Evolutionary conservation across 2,113 vertebrate genomes (phyloP), one percentile per base, ranked within the genome.

Genomic region (Rhinichthys klamathensis): DNA sequence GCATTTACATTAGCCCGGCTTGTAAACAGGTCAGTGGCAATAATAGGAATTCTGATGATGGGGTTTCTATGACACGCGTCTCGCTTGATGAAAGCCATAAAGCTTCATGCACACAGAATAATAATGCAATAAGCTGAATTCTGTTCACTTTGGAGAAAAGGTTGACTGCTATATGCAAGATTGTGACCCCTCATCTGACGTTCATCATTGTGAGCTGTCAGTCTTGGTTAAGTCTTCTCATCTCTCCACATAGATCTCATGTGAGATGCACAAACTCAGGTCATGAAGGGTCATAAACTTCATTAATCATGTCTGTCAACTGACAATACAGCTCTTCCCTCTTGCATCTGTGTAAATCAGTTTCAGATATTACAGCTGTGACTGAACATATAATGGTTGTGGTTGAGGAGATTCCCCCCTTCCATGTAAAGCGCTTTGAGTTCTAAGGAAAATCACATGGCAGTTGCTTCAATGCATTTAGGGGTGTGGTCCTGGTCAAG

Each of bases 231-330:
- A 61, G 25, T 65, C 35, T 61, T 5, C 3, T 46, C 15, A 18
- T 67, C 16, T 65, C 25, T 27, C 4, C 25, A 30, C 16, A 25
- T 8, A 16, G 32, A 61, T 61, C 16, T 58, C 10, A 58, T 58
- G 27, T n/a, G 27, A 60, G 54, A 38, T 6, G 23, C 15, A 27
- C 56, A 63, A 60, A 63, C 13, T 44, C 6, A 4, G 32, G 18
- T 15, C 30, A 32, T 13, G 30, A 58, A 77, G 75, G 23, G 41
- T 4, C 67, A 30, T 30, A 30, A 30, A 38, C 61, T 67, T 67
- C 16, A 81, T 81, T 49, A 32, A 32, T 80, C 38, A 80, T 13
- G 15, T 15, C 16, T 67, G 41, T 81, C 79, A 32, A 32, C 13
- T 27, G 30, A 27, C 6, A 15, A 23, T 27, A 25, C 9, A 46